These are phyloP conservation scores for Campoplex capitator DNA, from an alignment of 2,888 invertebrate species.

Conservation along the genomic window DNA sequence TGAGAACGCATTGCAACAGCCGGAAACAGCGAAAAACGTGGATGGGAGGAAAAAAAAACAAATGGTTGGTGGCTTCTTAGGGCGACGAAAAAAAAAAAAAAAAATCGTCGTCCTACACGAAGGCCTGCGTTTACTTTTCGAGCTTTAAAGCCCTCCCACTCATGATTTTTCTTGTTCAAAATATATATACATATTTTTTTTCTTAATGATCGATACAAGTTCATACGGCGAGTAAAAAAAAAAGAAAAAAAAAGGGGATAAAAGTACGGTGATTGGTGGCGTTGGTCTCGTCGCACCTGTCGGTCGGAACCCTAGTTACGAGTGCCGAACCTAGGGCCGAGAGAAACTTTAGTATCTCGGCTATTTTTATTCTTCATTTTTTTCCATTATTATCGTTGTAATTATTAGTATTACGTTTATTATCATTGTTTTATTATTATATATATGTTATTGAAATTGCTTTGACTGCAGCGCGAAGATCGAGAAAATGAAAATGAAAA, in stretches of 20 bases:
- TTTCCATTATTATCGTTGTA: conserved; percentile 34
- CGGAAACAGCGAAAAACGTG: conserved; percentile 56
- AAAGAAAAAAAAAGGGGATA: conserved; percentile 20
- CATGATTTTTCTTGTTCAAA: conserved; percentile 27
- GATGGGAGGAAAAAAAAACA: conserved; percentile 23
- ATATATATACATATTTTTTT: conserved; percentile 29
- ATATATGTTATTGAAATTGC: neutral
- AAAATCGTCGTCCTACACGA: conserved; percentile 26
- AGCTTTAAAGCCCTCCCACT: conserved; percentile 38
- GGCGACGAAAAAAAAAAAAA: conserved; percentile 5
- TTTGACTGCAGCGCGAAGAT: conserved; percentile 29
- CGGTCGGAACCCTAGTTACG: conserved; percentile 85
- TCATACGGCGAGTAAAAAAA: conserved; percentile 32
- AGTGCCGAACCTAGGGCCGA: conserved; percentile 85
- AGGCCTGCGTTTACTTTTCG: conserved; percentile 27
- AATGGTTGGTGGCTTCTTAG: conserved; percentile 30
- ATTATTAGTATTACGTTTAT: conserved; percentile 23
- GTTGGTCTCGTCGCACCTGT: conserved; percentile 81
- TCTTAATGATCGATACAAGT: conserved; percentile 56
- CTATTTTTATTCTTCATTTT: conserved; percentile 67
- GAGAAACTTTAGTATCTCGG: conserved; percentile 78
- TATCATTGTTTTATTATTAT: conserved; percentile 1
- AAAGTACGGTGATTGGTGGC: conserved; percentile 82
- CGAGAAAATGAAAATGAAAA: neutral
- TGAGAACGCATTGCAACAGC: conserved; percentile 49